Base-by-base conservation (phyloP, 2,797 vertebrate species). In the Tarsius wallacei region DNA sequence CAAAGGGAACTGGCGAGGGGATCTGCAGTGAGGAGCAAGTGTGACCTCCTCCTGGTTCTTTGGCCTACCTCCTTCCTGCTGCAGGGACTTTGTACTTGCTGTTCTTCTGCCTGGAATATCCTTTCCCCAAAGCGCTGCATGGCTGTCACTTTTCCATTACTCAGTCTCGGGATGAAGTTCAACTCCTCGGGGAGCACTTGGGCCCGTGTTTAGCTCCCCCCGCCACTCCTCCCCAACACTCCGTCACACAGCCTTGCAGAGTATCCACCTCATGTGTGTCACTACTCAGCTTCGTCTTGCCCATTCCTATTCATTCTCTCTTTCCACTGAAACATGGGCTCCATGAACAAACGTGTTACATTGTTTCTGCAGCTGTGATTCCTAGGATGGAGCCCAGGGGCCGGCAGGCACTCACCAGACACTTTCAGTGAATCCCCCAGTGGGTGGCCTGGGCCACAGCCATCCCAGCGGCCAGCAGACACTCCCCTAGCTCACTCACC, bases 291-390 rank as follows among this genome's bases (percentile, higher is more conserved):
- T 84, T 73, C 42, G 47, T 68, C 73, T 76, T 53, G 91, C 55
- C 80, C 74, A 36, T 83, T 82, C 21, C 31, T 55, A 53, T 64
- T 89, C 76, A 15, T 64, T 53, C 59, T 86, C 70, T 83, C 73
- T 85, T 91, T 47, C 81, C 66, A 36, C 15, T 33, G 59, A 28
- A 90, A 90, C 47, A 73, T 66, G 73, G 22, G 82, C 64, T 89
- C 88, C 33, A 10, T 47, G 55, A 94, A 92, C 64, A 77, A 61
- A 95, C 42, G 70, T 53, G 91, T 87, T 70, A 73, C 70, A 61
- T 33, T 53, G 36, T 63, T 84, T 95, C 73, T 36, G 74, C 47
- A 86, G 83, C 53, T 91, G 26, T 49, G 64, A 80, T 84, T 17
- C 94, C 85, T 68, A 63, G 66, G 90, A 76, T 22, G 81, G 82